phyloP scores from a whole-genome alignment of 2,113 vertebrate species.

The Tympanuchus pallidicinctus region DNA sequence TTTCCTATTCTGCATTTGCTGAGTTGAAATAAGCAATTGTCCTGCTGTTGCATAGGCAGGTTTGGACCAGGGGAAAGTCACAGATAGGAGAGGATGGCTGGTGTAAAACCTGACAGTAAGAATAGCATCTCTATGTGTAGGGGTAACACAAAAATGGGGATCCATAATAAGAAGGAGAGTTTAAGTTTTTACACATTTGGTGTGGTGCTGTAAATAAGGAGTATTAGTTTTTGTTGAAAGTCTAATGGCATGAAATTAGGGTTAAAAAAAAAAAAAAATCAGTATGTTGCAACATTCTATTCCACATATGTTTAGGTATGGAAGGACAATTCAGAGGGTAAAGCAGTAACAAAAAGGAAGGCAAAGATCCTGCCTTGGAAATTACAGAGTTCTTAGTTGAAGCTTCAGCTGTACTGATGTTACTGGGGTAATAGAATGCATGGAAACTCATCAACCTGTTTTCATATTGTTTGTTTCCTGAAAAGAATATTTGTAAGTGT shows the following conservation, averaged over 20 bases:
- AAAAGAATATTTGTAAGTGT: not conserved
- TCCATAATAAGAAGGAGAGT: not conserved
- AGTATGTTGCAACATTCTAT: rapidly evolving
- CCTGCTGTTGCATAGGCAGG: too few species aligned
- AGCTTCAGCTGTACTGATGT: not conserved
- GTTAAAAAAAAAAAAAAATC: too few species aligned
- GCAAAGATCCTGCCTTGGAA: not conserved
- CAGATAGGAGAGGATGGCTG: not conserved
- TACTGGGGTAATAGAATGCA: not conserved
- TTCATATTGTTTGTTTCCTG: not conserved
- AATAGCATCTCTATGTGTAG: not conserved
- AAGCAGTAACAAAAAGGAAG: not conserved
- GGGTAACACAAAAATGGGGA: not conserved
- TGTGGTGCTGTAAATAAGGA: not conserved
- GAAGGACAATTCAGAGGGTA: not conserved
- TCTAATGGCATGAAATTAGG: not conserved
- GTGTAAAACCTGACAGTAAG: rapidly evolving
- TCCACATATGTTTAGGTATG: rapidly evolving
- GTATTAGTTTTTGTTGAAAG: not conserved
- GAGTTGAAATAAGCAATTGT: not conserved
- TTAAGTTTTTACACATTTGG: not conserved
- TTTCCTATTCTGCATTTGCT: not conserved
- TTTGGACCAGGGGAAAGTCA: not conserved
- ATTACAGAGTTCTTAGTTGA: not conserved
- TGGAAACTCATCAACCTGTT: not conserved